Percentiles rank a stretch among this genome's conserved stretches.
phyloP scores from a whole-genome alignment of 2,888 invertebrate genomes.

The Cheilosia grossa region DNA sequence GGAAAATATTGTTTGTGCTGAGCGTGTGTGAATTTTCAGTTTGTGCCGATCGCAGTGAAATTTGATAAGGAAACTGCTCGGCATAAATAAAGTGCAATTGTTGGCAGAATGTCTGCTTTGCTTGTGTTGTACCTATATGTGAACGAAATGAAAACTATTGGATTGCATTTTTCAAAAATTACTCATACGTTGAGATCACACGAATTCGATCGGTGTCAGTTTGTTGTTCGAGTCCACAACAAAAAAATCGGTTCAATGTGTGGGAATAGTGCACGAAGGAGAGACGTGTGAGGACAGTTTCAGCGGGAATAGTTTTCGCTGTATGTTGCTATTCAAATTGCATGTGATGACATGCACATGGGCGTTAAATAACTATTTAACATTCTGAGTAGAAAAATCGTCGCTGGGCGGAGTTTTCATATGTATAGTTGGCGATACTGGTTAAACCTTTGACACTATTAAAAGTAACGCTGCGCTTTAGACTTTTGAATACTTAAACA shows the following conservation, averaged over 20 bases:
- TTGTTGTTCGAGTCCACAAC: conserved; percentile 27
- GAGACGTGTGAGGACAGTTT: conserved; percentile 5
- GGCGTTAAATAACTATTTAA: conserved; percentile 18
- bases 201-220: conserved; percentile 39
- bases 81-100: conserved; percentile 32
- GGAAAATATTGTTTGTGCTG: conserved; percentile 32
- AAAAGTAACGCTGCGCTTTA: no score
- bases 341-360: conserved; percentile 22
- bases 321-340: conserved; percentile 10
- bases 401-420: background rate
- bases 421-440: background rate
- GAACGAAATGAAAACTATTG: conserved; percentile 42
- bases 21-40: conserved; percentile 36
- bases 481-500: no score
- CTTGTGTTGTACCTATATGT: conserved; percentile 17
- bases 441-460: background rate
- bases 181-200: conserved; percentile 62
- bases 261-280: conserved; percentile 36
- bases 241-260: conserved; percentile 33
- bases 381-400: conserved; percentile 6
- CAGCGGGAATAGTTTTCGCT: background rate
- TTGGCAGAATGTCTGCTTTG: conserved; percentile 14
- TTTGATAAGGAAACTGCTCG: conserved; percentile 43
- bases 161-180: conserved; percentile 63
- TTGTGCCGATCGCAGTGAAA: conserved; percentile 38